Evolutionary conservation across 2,888 invertebrate genomes (phyloP).

Genomic region (Dascillus cervinus): DNA sequence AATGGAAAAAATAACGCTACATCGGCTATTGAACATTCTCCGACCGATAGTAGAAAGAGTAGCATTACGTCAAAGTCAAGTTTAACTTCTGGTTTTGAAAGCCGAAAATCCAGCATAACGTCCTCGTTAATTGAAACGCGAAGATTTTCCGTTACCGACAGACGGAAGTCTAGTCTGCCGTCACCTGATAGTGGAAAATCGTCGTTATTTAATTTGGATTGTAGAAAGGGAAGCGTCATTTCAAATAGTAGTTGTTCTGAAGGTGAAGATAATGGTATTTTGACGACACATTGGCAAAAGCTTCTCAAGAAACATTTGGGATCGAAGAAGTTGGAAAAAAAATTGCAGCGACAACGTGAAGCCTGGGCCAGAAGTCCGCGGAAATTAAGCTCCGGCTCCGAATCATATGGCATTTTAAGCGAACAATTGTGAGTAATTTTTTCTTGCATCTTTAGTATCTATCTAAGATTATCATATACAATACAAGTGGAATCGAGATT

Average conservation of each 20-base stretch:
- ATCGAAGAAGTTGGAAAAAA: constrained; percentile 36
- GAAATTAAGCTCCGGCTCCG: constrained; percentile 36
- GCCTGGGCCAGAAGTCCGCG: constrained; percentile 41
- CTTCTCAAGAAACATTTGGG: constrained; percentile 33
- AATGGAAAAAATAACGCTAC: background rate
- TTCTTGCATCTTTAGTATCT: no score
- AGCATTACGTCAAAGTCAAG: constrained; percentile 18
- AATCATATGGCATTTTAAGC: constrained; percentile 19
- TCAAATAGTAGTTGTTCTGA: constrained; percentile 41
- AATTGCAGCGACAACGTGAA: constrained; percentile 40
- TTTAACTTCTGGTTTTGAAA: constrained; percentile 28
- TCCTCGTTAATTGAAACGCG: constrained; percentile 9
- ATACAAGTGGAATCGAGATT: no score
- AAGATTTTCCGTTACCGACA: constrained; percentile 9
- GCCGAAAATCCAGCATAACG: constrained; percentile 34
- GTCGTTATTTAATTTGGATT: constrained; percentile 25
- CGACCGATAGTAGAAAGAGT: constrained; percentile 34
- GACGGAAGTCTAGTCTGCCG: constrained; percentile 15
- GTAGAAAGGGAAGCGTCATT: constrained; percentile 39
- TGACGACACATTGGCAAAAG: constrained; percentile 33
- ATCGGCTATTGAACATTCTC: constrained; percentile 15
- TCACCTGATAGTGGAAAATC: constrained; percentile 32
- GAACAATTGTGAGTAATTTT: constrained; percentile 18
- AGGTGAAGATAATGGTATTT: constrained; percentile 31
- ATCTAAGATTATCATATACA: no score